Percentiles rank a stretch among this genome's conserved stretches.
Evolutionary conservation across 2,888 invertebrate genomes (phyloP).

Genomic region (Myopa testacea): DNA sequence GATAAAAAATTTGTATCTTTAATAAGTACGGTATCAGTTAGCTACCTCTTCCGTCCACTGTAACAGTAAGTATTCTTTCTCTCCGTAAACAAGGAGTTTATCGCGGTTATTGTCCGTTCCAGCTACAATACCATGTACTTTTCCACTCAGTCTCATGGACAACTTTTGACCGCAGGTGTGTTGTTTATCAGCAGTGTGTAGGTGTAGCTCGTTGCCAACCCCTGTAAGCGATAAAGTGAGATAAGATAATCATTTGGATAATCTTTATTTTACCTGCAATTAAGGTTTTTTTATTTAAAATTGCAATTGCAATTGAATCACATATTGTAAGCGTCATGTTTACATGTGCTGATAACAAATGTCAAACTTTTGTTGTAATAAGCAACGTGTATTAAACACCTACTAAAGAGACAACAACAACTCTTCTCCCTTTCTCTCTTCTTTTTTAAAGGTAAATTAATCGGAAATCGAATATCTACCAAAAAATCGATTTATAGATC

Average conservation of each 20-base stretch:
- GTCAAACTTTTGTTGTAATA: constrained; percentile 4
- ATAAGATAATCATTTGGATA: not conserved
- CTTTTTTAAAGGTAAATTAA: no score
- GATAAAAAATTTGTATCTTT: not conserved
- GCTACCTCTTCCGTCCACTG: constrained; percentile 19
- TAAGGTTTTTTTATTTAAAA: constrained; percentile 44
- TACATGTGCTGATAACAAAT: constrained; percentile 33
- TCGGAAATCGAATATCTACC: no score
- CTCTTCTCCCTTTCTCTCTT: no score
- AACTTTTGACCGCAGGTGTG: constrained; percentile 30
- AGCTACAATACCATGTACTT: constrained; percentile 49
- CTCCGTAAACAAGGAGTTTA: constrained; percentile 48
- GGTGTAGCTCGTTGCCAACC: constrained; percentile 50
- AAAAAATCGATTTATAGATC: no score
- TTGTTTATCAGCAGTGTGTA: constrained; percentile 37
- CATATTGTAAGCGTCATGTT: constrained; percentile 47
- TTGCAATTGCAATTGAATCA: constrained; percentile 50
- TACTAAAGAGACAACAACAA: no score
- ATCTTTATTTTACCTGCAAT: constrained; percentile 44
- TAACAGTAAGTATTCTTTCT: constrained; percentile 48
- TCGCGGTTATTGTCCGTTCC: constrained; percentile 8
- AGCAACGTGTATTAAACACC: not conserved
- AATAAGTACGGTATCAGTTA: not conserved
- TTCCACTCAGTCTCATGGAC: constrained; percentile 42
- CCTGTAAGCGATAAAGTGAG: constrained; percentile 37